A percentile compares a stretch with the other conserved stretches of the same genome.
Conservation (phyloP, 92 coral and sea anemone genomes). For the Zoanthus solanderi region DNA sequence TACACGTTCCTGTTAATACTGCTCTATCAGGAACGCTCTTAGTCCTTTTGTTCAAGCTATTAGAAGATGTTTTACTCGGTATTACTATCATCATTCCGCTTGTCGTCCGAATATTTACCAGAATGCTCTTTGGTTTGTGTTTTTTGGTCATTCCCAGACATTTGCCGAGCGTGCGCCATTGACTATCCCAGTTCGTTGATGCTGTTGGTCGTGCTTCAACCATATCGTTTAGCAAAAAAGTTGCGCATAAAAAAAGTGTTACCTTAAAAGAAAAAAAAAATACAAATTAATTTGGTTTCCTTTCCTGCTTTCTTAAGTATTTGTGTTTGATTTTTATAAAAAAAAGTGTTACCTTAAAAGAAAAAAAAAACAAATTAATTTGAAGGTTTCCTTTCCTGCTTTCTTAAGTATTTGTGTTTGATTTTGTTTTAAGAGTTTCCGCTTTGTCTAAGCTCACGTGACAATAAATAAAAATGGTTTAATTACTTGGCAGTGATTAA, state of each 20-base stretch:
- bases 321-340: not conserved
- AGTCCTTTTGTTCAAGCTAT: not conserved
- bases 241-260: not conserved
- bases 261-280: not conserved
- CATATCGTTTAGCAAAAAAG: not conserved
- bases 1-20: constrained; percentile 11
- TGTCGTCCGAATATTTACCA: constrained; percentile 26
- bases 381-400: not conserved
- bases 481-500: too few species aligned
- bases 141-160: constrained; percentile 27
- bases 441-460: too few species aligned
- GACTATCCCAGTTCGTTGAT: not conserved
- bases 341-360: constrained; percentile 13
- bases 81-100: constrained; percentile 12
- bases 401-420: too few species aligned
- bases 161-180: constrained; percentile 5
- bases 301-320: too few species aligned
- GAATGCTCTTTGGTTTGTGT: constrained; percentile 17
- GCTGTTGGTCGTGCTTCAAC: not conserved
- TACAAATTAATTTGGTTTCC: not conserved
- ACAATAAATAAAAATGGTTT: too few species aligned
- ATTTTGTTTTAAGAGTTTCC: too few species aligned
- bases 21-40: not conserved
- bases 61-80: not conserved
- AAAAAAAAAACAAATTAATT: not conserved